Evolutionary conservation across 23 tunicate genomes (phyloP).

Genomic region (Phallusia fumigata): DNA sequence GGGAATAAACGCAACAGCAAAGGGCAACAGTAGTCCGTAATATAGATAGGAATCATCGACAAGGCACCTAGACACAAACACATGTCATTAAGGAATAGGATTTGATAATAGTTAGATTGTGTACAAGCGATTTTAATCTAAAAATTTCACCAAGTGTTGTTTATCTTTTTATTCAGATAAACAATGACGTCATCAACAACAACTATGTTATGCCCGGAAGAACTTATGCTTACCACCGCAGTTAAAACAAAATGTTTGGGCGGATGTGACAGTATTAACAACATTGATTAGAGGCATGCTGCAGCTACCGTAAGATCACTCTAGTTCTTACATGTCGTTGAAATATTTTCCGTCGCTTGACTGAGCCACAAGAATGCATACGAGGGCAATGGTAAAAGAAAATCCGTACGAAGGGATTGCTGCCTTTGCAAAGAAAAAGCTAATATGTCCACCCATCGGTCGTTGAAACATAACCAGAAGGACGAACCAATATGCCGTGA

Average conservation of each 20-base stretch:
- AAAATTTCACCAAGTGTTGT: no score
- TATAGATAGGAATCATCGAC: constrained; percentile 26
- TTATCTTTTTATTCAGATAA: no score
- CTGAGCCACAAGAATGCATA: constrained; percentile 33
- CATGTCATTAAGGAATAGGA: no score
- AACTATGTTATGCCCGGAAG: no score
- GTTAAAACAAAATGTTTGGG: no score
- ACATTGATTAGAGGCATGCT: no score
- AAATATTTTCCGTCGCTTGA: not conserved
- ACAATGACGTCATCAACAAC: no score
- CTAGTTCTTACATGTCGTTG: constrained; percentile 21
- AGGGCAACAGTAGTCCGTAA: constrained; percentile 39
- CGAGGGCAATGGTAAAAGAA: constrained; percentile 22
- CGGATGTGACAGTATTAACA: no score
- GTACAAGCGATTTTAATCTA: no score
- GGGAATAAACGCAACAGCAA: constrained; percentile 21
- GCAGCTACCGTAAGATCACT: no score
- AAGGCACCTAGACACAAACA: constrained; percentile 50
- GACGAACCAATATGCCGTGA: constrained; percentile 60
- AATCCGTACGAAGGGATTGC: constrained; percentile 56
- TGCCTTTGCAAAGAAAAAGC: constrained; percentile 62
- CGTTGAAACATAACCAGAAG: constrained; percentile 60
- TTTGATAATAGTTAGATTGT: no score
- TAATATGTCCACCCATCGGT: constrained; percentile 76
- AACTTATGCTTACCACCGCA: no score